Conservation (phyloP, 2,888 invertebrate genomes). For the Andrena bucephala region DNA sequence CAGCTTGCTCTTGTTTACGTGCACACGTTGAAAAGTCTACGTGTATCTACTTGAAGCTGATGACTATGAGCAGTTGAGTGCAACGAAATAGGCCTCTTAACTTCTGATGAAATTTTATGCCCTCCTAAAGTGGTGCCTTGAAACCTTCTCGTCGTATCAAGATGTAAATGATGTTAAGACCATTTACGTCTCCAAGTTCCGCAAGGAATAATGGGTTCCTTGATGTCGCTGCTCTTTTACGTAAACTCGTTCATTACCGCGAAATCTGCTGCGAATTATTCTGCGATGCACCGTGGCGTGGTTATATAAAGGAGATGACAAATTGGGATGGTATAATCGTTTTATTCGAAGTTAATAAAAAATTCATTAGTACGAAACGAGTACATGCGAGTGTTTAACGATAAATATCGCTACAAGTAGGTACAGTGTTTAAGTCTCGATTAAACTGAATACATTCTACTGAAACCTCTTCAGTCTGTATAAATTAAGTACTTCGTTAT, state of each 20-base stretch:
- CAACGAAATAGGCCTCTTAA: conserved; percentile 8
- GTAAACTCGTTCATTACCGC: background rate
- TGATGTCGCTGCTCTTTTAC: background rate
- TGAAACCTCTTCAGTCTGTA: background rate
- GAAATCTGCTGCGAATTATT: background rate
- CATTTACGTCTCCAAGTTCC: conserved; percentile 18
- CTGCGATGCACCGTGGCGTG: background rate
- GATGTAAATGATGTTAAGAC: conserved; percentile 25
- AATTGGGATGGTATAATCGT: background rate
- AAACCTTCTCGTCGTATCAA: conserved; percentile 26
- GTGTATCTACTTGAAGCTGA: background rate
- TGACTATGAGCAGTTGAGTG: conserved; percentile 7
- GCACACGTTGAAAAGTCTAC: background rate
- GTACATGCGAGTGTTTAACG: background rate
- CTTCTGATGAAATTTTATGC: conserved; percentile 31
- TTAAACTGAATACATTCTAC: conserved; percentile 1
- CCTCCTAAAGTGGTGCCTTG: conserved; percentile 5
- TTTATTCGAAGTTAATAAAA: conserved; percentile 34
- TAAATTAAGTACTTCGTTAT: conserved; percentile 35
- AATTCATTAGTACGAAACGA: conserved; percentile 7
- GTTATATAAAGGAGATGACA: background rate
- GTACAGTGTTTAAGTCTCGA: conserved; percentile 16
- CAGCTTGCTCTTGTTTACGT: background rate
- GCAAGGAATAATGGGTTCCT: conserved; percentile 2
- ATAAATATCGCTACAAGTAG: background rate